Evolutionary conservation across 2,888 invertebrate species (phyloP).

Genomic region (Sarcophaga rosellei): DNA sequence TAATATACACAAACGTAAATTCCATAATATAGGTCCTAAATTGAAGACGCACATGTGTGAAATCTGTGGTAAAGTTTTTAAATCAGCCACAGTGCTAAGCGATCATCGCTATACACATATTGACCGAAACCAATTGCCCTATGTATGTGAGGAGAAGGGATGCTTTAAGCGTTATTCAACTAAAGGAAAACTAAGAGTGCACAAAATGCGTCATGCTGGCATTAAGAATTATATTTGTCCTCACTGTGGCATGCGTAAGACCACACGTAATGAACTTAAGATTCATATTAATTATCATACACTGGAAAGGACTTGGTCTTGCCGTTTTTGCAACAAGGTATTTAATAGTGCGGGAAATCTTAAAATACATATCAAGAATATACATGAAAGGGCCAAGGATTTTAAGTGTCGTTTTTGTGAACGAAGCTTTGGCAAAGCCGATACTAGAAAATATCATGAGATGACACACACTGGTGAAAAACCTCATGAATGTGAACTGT

Average conservation of each 20-base stretch:
- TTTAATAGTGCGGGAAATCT: slow-evolving; percentile 77
- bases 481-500: slow-evolving; percentile 75
- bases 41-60: slow-evolving; percentile 76
- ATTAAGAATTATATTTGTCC: slow-evolving; percentile 78
- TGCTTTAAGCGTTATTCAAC: slow-evolving; percentile 74
- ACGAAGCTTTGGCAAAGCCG: slow-evolving; percentile 76
- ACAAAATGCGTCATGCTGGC: slow-evolving; percentile 78
- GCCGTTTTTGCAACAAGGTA: slow-evolving; percentile 75
- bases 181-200: slow-evolving; percentile 76
- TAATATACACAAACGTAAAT: slow-evolving; percentile 72
- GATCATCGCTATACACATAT: slow-evolving; percentile 76
- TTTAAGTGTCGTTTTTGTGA: slow-evolving; percentile 77
- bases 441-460: slow-evolving; percentile 78
- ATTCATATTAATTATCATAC: slow-evolving; percentile 79
- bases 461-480: slow-evolving; percentile 80
- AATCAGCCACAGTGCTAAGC: slow-evolving; percentile 73
- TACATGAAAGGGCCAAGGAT: slow-evolving; percentile 76
- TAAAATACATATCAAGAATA: slow-evolving; percentile 74
- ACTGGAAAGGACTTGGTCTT: slow-evolving; percentile 76
- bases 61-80: slow-evolving; percentile 76
- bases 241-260: slow-evolving; percentile 76
- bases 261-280: slow-evolving; percentile 77
- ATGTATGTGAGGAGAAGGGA: slow-evolving; percentile 71
- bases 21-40: slow-evolving; percentile 73
- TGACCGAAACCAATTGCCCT: slow-evolving; percentile 74